Percentiles rank a stretch among this genome's conserved stretches.
Evolutionary conservation across 2,797 vertebrate genomes (phyloP).

Genomic region (Poecilia picta): DNA sequence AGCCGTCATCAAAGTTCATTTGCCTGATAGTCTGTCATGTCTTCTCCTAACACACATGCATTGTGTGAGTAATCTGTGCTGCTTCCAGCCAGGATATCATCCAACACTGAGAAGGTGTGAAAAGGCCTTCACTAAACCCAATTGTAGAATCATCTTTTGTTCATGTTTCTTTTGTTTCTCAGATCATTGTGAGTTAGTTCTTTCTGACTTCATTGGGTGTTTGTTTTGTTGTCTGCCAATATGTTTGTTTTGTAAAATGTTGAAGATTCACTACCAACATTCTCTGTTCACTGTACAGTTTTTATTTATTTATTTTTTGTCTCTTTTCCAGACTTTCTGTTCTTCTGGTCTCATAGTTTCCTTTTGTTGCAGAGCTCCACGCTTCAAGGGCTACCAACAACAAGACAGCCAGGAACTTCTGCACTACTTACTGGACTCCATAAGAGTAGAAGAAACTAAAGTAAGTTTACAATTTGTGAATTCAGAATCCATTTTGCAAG

Average conservation of each 20-base stretch:
- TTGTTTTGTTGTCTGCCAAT: conserved; percentile 6
- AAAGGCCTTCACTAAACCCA: conserved; percentile 1
- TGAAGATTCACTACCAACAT: neutral
- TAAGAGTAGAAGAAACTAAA: conserved; percentile 97
- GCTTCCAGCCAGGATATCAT: neutral
- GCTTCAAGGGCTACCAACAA: conserved; percentile 97
- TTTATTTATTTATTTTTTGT: neutral
- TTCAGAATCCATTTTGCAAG: neutral
- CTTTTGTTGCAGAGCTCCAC: conserved; percentile 85
- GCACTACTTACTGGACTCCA: conserved; percentile 93
- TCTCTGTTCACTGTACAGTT: neutral
- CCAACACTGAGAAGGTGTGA: conserved; percentile 2
- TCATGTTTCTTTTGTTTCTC: neutral
- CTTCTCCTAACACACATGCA: neutral
- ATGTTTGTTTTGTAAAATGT: neutral
- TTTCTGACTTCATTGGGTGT: neutral
- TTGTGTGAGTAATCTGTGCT: neutral
- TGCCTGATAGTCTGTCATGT: neutral
- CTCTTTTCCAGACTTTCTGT: neutral
- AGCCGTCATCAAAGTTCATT: neutral
- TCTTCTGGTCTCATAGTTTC: conserved; percentile 8
- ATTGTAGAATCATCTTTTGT: conserved; percentile 3
- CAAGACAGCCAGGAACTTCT: conserved; percentile 98
- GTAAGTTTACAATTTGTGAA: conserved; percentile 69
- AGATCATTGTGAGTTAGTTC: neutral